Conservation (phyloP, 2,797 vertebrate genomes). For the Rousettus madagascariensis region DNA sequence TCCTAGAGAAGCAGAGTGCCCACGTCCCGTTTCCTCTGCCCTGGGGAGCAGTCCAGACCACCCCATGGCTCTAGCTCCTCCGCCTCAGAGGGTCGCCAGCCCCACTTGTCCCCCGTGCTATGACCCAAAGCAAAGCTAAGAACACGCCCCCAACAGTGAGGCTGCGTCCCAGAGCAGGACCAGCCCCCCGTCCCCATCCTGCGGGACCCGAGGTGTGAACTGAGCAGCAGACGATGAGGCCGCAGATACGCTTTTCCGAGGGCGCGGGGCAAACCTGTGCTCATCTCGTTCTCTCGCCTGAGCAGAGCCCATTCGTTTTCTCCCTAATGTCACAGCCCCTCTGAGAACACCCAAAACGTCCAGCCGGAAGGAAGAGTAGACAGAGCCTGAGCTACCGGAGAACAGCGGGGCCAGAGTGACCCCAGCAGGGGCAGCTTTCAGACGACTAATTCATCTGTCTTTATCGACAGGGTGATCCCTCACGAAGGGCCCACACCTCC, state of each 20-base stretch:
- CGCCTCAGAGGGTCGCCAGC: not conserved
- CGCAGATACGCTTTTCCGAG: not conserved
- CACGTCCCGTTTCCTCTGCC: not conserved
- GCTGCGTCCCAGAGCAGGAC: too few relatives aligned
- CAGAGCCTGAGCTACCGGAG: not conserved
- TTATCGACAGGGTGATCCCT: not conserved
- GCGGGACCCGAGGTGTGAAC: too few relatives aligned
- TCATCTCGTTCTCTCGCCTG: too few relatives aligned
- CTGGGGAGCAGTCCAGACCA: not conserved
- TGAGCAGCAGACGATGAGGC: fast-evolving
- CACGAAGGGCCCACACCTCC: fast-evolving
- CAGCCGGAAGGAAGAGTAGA: not conserved
- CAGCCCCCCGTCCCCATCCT: not conserved
- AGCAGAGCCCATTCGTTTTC: not conserved
- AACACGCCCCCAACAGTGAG: too few relatives aligned
- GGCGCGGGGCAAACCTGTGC: fast-evolving
- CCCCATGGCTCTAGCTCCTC: not conserved
- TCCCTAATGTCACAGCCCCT: fast-evolving
- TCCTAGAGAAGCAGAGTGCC: not conserved
- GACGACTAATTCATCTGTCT: not conserved
- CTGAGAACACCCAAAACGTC: not conserved
- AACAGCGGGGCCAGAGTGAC: not conserved
- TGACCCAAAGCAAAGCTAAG: not conserved
- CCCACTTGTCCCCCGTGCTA: not conserved
- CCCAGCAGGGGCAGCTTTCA: not conserved